A percentile compares a stretch with the other conserved stretches of the same genome.
phyloP scores from a whole-genome alignment of 1,140 invertebrate species.

The Eupeodes corollae region DNA sequence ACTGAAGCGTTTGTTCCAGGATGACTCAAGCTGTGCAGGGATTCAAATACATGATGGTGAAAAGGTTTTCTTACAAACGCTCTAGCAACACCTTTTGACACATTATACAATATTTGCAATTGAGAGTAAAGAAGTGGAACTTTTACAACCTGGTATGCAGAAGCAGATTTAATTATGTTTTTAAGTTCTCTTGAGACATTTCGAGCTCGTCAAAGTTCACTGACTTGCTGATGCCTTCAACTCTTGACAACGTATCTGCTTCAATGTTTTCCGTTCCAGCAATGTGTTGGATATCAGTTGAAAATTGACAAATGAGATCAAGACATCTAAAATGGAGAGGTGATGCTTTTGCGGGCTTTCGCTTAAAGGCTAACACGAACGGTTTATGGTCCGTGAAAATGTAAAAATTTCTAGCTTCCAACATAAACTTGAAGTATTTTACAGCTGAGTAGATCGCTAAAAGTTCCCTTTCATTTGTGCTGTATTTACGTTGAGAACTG shows the following conservation, averaged over 20 bases:
- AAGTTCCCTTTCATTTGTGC: conserved; percentile 22
- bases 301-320: conserved; percentile 30
- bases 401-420: conserved; percentile 10
- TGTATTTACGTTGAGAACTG: conserved; percentile 17
- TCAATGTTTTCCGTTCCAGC: conserved; percentile 17
- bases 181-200: conserved; percentile 1
- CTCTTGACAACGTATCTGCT: conserved; percentile 20
- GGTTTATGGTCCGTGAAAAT: conserved; percentile 18
- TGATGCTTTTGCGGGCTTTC: conserved; percentile 14
- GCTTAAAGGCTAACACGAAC: conserved; percentile 17
- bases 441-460: conserved; percentile 21
- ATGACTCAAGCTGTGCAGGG: neutral
- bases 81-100: neutral
- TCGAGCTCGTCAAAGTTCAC: neutral
- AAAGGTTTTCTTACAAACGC: neutral
- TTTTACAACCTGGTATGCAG: neutral
- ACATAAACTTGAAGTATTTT: conserved; percentile 19
- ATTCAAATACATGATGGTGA: neutral
- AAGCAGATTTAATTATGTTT: neutral
- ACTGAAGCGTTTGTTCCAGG: neutral
- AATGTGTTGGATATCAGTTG: conserved; percentile 20
- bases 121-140: neutral
- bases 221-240: conserved; percentile 7
- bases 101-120: conserved; percentile 2
- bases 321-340: conserved; percentile 23